Evolutionary conservation across 2,797 vertebrate species (phyloP).

Genomic region (Oreochromis grahami): DNA sequence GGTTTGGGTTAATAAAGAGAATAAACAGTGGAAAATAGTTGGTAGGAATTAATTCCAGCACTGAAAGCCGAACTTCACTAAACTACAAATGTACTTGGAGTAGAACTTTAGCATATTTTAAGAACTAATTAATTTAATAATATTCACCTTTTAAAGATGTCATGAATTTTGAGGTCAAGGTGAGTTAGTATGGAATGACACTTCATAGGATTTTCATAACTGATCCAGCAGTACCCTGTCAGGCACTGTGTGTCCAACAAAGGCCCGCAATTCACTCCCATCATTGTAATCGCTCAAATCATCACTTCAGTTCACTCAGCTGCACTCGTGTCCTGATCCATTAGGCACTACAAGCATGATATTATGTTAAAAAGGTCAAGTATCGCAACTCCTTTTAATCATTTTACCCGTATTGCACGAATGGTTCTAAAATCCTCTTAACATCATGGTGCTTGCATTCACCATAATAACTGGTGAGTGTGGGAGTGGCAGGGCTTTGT

Average conservation of each 20-base stretch:
- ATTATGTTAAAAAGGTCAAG: slow-evolving; percentile 48
- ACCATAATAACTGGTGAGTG: neutral
- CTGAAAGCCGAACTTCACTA: neutral
- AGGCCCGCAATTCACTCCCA: neutral
- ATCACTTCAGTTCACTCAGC: slow-evolving; percentile 5
- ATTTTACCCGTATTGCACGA: slow-evolving; percentile 23
- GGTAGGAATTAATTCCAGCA: neutral
- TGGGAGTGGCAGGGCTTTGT: neutral
- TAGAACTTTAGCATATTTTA: neutral
- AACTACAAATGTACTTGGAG: neutral
- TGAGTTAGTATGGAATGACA: neutral
- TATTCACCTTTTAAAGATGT: neutral
- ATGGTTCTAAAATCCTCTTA: slow-evolving; percentile 16
- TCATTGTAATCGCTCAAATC: slow-evolving; percentile 27
- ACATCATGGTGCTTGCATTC: neutral
- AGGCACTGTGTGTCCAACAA: neutral
- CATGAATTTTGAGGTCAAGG: neutral
- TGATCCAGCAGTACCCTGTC: neutral
- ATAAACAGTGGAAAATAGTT: neutral
- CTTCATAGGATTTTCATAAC: neutral
- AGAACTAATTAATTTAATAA: neutral
- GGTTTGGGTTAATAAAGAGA: neutral
- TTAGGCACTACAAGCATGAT: slow-evolving; percentile 14
- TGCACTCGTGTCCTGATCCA: neutral
- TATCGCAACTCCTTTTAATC: slow-evolving; percentile 38